A percentile compares a stretch with the other conserved stretches of the same genome.
Conservation (phyloP, 2,113 vertebrate genomes). For the Heteronetta atricapilla region DNA sequence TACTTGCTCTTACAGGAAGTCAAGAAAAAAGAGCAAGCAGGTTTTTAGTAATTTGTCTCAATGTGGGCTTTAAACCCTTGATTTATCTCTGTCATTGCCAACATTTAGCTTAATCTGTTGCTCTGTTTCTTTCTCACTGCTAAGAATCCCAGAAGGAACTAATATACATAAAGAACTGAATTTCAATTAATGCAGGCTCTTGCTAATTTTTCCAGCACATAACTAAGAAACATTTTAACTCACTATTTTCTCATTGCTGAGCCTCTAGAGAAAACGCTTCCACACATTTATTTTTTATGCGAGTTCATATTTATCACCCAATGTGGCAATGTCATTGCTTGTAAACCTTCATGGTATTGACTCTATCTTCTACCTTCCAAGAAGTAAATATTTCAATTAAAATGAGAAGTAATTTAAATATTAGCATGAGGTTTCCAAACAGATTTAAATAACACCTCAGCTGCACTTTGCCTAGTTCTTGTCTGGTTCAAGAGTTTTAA, state of each 20-base stretch:
- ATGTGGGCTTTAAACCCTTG: slow-evolving; percentile 40
- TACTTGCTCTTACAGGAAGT: neutral
- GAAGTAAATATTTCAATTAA: slow-evolving; percentile 15
- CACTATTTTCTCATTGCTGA: slow-evolving; percentile 7
- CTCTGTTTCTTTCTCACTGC: slow-evolving; percentile 43
- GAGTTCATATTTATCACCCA: slow-evolving; percentile 13
- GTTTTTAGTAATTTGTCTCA: slow-evolving; percentile 63
- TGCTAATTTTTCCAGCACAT: slow-evolving; percentile 58
- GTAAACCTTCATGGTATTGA: neutral
- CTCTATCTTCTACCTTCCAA: neutral
- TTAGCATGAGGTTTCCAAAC: slow-evolving; percentile 3
- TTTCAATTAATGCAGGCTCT: slow-evolving; percentile 53
- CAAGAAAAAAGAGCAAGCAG: neutral
- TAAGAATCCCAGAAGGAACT: slow-evolving; percentile 57
- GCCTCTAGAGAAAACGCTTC: slow-evolving; percentile 33
- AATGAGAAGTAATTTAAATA: slow-evolving; percentile 9
- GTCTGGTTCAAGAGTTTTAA: neutral
- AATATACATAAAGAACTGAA: slow-evolving; percentile 60
- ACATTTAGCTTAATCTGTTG: slow-evolving; percentile 68
- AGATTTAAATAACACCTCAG: neutral
- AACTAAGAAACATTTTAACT: slow-evolving; percentile 58
- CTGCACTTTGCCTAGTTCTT: neutral
- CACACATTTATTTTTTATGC: slow-evolving; percentile 16
- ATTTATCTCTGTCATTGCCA: slow-evolving; percentile 67
- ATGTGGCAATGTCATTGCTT: neutral